Evolutionary conservation across 2,797 vertebrate species (phyloP), one percentile per base, ranked within the genome.

Genomic region (Labeo calbasu): DNA sequence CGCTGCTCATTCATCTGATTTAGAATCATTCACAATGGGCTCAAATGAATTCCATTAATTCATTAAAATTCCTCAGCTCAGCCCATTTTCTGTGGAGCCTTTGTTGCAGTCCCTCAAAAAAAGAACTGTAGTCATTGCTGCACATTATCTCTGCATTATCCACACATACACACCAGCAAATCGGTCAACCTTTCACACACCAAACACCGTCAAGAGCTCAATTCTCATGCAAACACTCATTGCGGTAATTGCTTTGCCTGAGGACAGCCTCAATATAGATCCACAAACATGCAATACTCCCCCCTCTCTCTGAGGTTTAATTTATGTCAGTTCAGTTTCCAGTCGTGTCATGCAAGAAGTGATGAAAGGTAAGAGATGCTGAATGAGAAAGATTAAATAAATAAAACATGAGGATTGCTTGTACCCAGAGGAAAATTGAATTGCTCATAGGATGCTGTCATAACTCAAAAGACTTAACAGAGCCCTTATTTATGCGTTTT

Each of bases 21-120:
- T 51, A 61, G 43, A 73, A 36, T 76, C 51, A 69, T 80, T 86
- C 73, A 57, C 79, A 86, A 88, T 86, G 85, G 91, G 89, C 92
- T 93, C 92, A 92, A 94, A 93, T 92, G 92, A 93, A 93, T 90
- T 91, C 93, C 93, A 93, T 94, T 94, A 93, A 95, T 95, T 95
- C 93, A 94, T 95, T 94, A 94, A 94, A 92, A 94, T 95, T 95
- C 93, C 92, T 92, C 88, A 90, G 91, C 90, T 90, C 89, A 91
- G 36, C 92, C 89, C 92, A 92, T 94, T 93, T 93, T 94, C 92
- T 93, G 92, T 93, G 93, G 91, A 91, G 86, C 85, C 93, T 94
- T 94, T 94, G 93, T 94, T 93, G 91, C 51, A 88, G 85, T 84
- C 88, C 89, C 87, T 92, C 91, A 69, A 48, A 61, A 59, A 36